These are phyloP conservation scores for Micropoecilia bifurca DNA, from an alignment of 2,797 vertebrate genomes.

Conservation along the genomic window DNA sequence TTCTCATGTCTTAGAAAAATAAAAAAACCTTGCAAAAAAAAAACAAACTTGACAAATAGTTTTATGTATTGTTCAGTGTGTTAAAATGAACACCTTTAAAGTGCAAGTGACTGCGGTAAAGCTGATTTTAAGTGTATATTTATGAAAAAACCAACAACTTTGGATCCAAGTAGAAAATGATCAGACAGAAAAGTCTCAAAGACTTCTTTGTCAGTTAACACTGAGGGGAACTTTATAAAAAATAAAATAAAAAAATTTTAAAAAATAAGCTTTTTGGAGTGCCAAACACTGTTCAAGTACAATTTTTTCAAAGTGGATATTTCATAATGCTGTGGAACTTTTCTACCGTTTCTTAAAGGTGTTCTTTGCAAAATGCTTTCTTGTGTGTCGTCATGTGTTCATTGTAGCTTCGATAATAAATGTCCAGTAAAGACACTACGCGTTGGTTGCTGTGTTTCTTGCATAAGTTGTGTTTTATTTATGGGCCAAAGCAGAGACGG, in stretches of 20 bases:
- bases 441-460: constrained; percentile 14
- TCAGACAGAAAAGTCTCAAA: not conserved
- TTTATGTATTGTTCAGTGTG: constrained; percentile 19
- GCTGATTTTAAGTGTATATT: constrained; percentile 44
- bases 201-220: constrained; percentile 9
- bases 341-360: constrained; percentile 74
- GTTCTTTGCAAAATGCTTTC: constrained; percentile 55
- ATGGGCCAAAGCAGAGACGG: not conserved
- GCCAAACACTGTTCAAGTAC: constrained; percentile 40
- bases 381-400: constrained; percentile 49
- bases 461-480: not conserved
- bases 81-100: constrained; percentile 25
- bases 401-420: constrained; percentile 38
- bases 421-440: constrained; percentile 31
- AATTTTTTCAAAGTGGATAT: constrained; percentile 51
- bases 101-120: constrained; percentile 18
- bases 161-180: constrained; percentile 10
- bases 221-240: constrained; percentile 8
- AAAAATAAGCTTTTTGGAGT: constrained; percentile 19
- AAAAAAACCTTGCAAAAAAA: not conserved
- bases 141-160: constrained; percentile 25
- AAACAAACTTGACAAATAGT: constrained; percentile 2
- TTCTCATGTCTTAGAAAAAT: constrained; percentile 25
- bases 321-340: constrained; percentile 70
- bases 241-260: too few relatives aligned